Percentiles rank a stretch among this genome's conserved stretches.
These are phyloP conservation scores for Volucella inflata DNA, from an alignment of 2,888 invertebrate genomes.

Conservation along the genomic window DNA sequence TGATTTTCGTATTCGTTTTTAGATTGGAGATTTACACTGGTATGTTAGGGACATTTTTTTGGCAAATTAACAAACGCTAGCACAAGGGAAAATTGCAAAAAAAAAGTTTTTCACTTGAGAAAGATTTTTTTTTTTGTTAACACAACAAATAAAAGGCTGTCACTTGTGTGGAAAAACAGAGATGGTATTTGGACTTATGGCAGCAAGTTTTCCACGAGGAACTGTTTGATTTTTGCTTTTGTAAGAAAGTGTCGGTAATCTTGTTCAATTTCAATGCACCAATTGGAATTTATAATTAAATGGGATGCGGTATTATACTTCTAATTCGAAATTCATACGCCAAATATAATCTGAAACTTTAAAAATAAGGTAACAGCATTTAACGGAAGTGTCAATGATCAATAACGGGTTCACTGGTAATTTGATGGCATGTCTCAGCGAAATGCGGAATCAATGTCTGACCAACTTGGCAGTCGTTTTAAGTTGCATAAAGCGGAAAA, in stretches of 20 bases:
- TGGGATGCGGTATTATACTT: background rate
- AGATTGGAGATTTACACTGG: conserved; percentile 25
- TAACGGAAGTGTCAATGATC: no score
- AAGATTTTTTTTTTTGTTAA: conserved; percentile 61
- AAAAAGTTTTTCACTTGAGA: conserved; percentile 22
- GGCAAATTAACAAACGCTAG: conserved; percentile 27
- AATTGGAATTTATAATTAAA: background rate
- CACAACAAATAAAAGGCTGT: conserved; percentile 71
- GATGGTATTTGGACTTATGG: background rate
- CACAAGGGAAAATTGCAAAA: conserved; percentile 48
- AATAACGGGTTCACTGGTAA: no score
- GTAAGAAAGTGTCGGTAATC: background rate
- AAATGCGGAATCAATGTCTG: no score
- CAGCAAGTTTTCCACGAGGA: background rate
- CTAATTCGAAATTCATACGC: no score
- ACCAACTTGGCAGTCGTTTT: no score
- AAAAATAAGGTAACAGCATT: no score
- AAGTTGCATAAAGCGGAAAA: no score
- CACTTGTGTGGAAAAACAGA: conserved; percentile 51
- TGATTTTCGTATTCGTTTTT: background rate
- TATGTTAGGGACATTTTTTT: conserved; percentile 43
- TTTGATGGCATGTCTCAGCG: no score
- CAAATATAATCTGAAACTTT: no score
- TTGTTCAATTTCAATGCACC: background rate
- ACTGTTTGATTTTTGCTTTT: conserved; percentile 10